Evolutionary conservation across 2,797 vertebrate species (phyloP), one percentile per base, ranked within the genome.

Genomic region (Danio tinwini): DNA sequence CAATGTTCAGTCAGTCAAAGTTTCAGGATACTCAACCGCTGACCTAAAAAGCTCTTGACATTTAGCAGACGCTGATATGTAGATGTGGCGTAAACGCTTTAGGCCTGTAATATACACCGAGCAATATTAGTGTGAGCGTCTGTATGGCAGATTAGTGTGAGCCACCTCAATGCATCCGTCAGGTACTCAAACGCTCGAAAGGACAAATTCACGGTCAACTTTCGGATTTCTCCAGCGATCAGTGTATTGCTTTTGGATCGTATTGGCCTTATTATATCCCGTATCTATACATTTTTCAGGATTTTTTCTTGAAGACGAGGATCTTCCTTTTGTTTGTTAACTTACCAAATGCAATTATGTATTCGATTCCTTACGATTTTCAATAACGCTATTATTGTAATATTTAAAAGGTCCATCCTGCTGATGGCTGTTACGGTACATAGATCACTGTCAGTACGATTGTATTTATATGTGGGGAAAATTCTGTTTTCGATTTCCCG

Each of bases 41-140:
- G 68, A 67, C 77, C 63, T 76, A 73, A 75, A 44, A 68, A 55
- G 74, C 81, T 74, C 62, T 83, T 53, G 70, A 73, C 69, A 69
- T 76, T 84, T 76, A 65, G 50, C 58, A 72, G 67, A 67, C 64
- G 53, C 42, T 62, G 78, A 79, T 67, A 82, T 47, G 58, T 82
- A 82, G 78, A 72, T 83, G 76, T 75, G 81, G 71, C 44, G 29
- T 83, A 80, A 52, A 52, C 49, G 76, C 55, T 78, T 72, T 76
- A 80, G 83, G 82, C 84, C 82, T 84, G 76, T 84, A 82, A 82
- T 83, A 78, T 85, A 86, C 85, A 79, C 81, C 62, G 83, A 88
- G 87, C 87, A 88, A 88, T 88, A 88, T 83, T 80, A 70, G 61
- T 83, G 75, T 45, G 65, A 84, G 81, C 70, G 45, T 84, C 70